A percentile compares a stretch with the other conserved stretches of the same genome.
Conservation (phyloP, 2,113 vertebrate species). For the Chionodraco myersi region DNA sequence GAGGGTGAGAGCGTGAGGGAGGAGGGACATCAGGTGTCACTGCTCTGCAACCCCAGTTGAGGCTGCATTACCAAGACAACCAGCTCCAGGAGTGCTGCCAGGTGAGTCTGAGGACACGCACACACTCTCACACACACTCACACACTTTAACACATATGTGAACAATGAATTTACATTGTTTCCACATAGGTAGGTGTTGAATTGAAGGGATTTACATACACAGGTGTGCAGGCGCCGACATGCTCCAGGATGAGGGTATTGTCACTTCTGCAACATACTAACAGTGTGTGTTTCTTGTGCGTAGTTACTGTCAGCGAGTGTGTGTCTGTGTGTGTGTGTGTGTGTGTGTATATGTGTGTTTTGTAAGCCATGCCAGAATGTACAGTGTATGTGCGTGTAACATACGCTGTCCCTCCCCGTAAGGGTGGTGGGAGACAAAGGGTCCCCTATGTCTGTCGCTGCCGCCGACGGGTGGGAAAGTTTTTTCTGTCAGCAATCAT, state of each 20-base stretch:
- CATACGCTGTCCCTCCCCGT: conserved; percentile 59
- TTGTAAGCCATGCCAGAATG: conserved; percentile 30
- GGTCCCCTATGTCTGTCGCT: conserved; percentile 79
- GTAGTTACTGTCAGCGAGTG: background rate
- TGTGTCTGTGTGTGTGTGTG: conserved; percentile 14
- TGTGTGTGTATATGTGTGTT: conserved; percentile 21
- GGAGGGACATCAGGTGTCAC: conserved; percentile 78
- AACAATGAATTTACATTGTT: conserved; percentile 29
- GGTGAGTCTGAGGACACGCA: conserved; percentile 77
- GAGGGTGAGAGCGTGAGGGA: conserved; percentile 64
- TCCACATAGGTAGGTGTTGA: conserved; percentile 21
- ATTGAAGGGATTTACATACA: conserved; percentile 23
- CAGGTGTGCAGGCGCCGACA: conserved; percentile 55
- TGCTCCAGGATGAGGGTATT: conserved; percentile 35
- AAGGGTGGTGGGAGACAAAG: conserved; percentile 78
- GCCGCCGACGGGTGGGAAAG: conserved; percentile 70
- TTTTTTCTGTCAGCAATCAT: conserved; percentile 60
- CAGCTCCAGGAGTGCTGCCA: conserved; percentile 66
- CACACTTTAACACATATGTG: conserved; percentile 42
- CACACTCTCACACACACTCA: conserved; percentile 5
- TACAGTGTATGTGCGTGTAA: conserved; percentile 65
- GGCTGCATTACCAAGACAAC: conserved; percentile 76
- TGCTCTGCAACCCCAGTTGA: conserved; percentile 70
- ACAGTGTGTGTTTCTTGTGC: background rate
- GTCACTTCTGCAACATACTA: conserved; percentile 39